Conservation (phyloP, 30 jellyfish, hydroid and myxozoan species). For the Hydractinia symbiolongicarpus region DNA sequence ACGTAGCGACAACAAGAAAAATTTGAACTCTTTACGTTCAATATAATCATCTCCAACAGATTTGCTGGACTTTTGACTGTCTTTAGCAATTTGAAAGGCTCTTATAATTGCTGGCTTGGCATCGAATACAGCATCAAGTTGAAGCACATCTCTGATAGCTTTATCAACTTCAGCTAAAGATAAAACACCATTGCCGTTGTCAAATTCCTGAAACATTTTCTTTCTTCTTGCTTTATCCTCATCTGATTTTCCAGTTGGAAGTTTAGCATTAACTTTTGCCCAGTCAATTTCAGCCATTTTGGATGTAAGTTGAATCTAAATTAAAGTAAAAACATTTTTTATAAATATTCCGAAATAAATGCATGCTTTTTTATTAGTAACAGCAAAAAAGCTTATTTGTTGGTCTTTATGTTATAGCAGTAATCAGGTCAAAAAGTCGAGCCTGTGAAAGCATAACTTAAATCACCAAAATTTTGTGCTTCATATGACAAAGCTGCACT, state of each 20-base stretch:
- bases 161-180: constrained; percentile 48
- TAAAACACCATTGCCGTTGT: constrained; percentile 47
- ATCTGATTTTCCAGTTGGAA: constrained; percentile 29
- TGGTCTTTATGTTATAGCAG: too few relatives aligned
- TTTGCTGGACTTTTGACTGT: constrained; percentile 12
- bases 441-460: too few relatives aligned
- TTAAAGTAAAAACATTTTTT: background rate
- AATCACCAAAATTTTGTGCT: too few relatives aligned
- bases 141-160: constrained; percentile 37
- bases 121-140: constrained; percentile 34
- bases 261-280: constrained; percentile 37
- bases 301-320: background rate
- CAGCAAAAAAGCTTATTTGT: too few relatives aligned
- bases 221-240: constrained; percentile 40
- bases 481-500: too few relatives aligned
- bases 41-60: constrained; percentile 32
- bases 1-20: constrained; percentile 33
- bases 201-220: constrained; percentile 30
- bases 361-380: too few relatives aligned
- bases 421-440: too few relatives aligned
- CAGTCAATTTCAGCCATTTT: constrained; percentile 37
- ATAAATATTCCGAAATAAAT: background rate
- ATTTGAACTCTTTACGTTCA: constrained; percentile 35
- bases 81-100: constrained; percentile 43
- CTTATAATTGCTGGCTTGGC: constrained; percentile 50